A percentile compares a stretch with the other conserved stretches of the same genome.
These are phyloP conservation scores for Ellobium chinense DNA, from an alignment of 2,888 invertebrate genomes.

Conservation along the genomic window DNA sequence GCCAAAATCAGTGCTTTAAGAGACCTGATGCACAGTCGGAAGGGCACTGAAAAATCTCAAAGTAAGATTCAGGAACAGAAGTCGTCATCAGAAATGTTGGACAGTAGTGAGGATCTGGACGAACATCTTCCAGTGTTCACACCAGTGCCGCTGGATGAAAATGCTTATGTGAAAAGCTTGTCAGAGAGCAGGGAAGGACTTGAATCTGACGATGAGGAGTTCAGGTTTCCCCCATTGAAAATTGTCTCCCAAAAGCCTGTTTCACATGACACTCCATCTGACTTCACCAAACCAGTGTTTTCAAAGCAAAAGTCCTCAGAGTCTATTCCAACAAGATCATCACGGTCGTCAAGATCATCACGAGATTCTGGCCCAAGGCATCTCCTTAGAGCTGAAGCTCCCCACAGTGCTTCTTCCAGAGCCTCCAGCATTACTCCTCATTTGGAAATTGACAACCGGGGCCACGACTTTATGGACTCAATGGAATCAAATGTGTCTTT, in stretches of 20 bases:
- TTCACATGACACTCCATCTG: neutral
- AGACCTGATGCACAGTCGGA: too few species aligned
- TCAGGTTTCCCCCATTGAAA: conserved; percentile 35
- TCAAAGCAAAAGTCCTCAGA: conserved; percentile 6
- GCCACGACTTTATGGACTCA: conserved; percentile 43
- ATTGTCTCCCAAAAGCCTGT: conserved; percentile 3
- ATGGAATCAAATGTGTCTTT: conserved; percentile 44
- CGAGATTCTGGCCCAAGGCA: too few species aligned
- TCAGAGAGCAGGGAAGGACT: neutral
- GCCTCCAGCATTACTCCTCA: neutral
- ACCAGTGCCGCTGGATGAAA: neutral
- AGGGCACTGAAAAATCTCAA: too few species aligned
- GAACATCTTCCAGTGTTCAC: neutral
- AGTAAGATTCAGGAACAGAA: neutral
- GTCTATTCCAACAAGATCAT: neutral
- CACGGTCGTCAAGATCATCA: neutral
- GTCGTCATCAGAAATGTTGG: neutral
- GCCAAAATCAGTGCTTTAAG: neutral
- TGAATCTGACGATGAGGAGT: conserved; percentile 16
- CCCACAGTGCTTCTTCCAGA: conserved; percentile 18
- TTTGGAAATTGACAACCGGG: neutral
- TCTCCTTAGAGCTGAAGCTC: conserved; percentile 5
- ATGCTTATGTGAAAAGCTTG: neutral
- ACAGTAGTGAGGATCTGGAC: neutral
- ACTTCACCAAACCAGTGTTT: conserved; percentile 35